Evolutionary conservation across 2,113 vertebrate species (phyloP).

Genomic region (Leucoraja erinaceus): DNA sequence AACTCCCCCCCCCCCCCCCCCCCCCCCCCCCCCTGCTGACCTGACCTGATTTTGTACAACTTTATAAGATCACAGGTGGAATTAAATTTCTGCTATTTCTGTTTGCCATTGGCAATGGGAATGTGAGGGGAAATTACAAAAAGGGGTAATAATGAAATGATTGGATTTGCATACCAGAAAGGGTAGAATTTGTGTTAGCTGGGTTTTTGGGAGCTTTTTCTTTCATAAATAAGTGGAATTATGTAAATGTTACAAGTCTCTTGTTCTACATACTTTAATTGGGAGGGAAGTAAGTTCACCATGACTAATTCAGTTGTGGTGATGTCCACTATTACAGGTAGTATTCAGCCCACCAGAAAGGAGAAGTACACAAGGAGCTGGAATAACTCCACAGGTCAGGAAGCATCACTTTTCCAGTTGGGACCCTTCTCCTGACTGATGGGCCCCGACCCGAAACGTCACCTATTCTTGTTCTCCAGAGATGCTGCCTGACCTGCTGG

Average conservation of each 20-base stretch:
- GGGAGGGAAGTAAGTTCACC: neutral
- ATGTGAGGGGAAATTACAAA: neutral
- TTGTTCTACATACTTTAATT: neutral
- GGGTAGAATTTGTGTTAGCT: neutral
- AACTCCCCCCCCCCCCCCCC: no score
- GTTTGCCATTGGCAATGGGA: neutral
- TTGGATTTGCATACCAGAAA: neutral
- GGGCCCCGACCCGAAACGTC: no score
- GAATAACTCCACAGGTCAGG: no score
- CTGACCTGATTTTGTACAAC: no score
- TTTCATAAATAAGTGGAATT: neutral
- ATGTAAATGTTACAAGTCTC: neutral
- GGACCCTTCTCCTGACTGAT: no score
- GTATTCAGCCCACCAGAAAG: neutral
- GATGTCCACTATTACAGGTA: neutral
- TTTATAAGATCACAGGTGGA: no score
- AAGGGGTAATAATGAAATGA: neutral
- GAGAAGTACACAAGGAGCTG: no score
- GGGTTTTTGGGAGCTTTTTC: neutral
- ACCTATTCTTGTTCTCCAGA: no score
- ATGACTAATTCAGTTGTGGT: neutral
- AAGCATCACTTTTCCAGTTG: no score
- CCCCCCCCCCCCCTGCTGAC: no score
- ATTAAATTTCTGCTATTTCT: no score
- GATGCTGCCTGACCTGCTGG: no score